These are phyloP conservation scores for Catharus fuscescens DNA, from an alignment of 2,113 vertebrate species.

Conservation along the genomic window DNA sequence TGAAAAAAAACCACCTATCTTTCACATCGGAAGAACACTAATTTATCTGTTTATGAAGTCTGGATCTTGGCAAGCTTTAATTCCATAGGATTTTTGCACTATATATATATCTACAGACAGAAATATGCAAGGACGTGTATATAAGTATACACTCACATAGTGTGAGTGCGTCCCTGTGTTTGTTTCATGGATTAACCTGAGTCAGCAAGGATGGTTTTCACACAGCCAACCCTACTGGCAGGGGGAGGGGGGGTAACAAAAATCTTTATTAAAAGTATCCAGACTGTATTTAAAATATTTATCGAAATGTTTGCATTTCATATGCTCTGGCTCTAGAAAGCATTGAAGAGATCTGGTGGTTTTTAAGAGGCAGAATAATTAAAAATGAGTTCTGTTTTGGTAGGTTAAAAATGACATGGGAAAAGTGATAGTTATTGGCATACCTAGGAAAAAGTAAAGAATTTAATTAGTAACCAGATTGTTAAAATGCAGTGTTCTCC, in stretches of 20 bases:
- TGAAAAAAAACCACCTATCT: neutral
- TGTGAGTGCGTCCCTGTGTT: neutral
- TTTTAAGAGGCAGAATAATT: constrained; percentile 27
- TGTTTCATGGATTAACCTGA: neutral
- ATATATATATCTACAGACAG: neutral
- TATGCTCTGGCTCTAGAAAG: neutral
- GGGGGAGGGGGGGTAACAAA: fast-evolving
- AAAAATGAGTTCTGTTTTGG: neutral
- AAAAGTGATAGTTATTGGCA: constrained; percentile 49
- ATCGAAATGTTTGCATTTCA: neutral
- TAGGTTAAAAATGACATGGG: constrained; percentile 39
- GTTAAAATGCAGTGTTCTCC: constrained; percentile 49
- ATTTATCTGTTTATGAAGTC: constrained; percentile 52
- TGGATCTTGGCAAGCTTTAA: neutral
- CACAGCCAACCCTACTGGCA: neutral
- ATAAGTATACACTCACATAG: neutral
- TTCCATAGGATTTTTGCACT: neutral
- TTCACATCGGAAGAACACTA: constrained; percentile 22
- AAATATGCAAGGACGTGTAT: neutral
- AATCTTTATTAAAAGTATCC: neutral
- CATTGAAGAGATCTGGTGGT: neutral
- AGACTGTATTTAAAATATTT: neutral
- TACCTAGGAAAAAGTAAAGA: constrained; percentile 49
- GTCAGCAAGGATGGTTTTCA: neutral
- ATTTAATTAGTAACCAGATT: constrained; percentile 59